Evolutionary conservation across 1,140 invertebrate genomes (phyloP).

Genomic region (Drosophila bocki): DNA sequence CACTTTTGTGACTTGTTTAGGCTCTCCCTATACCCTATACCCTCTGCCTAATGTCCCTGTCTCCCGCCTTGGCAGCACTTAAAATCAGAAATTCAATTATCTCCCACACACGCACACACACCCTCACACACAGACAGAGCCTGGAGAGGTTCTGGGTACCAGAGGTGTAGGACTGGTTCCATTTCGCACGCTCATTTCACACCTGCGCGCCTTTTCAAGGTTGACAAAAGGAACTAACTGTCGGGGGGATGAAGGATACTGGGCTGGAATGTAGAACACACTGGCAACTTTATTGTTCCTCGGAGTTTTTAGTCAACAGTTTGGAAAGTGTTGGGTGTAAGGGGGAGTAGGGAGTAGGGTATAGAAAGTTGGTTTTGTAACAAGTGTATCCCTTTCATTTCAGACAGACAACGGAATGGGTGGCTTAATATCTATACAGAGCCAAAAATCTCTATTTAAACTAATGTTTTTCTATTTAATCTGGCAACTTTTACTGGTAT

Average conservation of each 20-base stretch:
- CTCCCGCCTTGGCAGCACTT: slow-evolving; percentile 60
- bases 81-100: slow-evolving; percentile 83
- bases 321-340: slow-evolving; percentile 4
- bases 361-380: not conserved
- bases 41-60: slow-evolving; percentile 8
- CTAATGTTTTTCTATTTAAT: slow-evolving; percentile 6
- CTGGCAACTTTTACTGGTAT: not conserved
- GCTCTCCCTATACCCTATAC: not conserved
- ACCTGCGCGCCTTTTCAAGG: slow-evolving; percentile 67
- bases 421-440: slow-evolving; percentile 8
- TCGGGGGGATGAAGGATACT: not conserved
- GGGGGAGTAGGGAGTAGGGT: not conserved
- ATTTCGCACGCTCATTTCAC: slow-evolving; percentile 76
- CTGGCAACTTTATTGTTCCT: slow-evolving; percentile 60
- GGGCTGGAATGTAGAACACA: slow-evolving; percentile 25
- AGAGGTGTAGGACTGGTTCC: slow-evolving; percentile 29
- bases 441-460: slow-evolving; percentile 4
- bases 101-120: slow-evolving; percentile 40
- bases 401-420: not conserved
- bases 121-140: not conserved
- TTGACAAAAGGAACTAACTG: slow-evolving; percentile 27
- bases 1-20: slow-evolving; percentile 82
- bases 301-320: slow-evolving; percentile 29
- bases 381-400: slow-evolving; percentile 1
- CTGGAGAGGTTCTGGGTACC: not conserved